Evolutionary conservation across 2,113 vertebrate genomes (phyloP).

Genomic region (Phalacrocorax carbo): DNA sequence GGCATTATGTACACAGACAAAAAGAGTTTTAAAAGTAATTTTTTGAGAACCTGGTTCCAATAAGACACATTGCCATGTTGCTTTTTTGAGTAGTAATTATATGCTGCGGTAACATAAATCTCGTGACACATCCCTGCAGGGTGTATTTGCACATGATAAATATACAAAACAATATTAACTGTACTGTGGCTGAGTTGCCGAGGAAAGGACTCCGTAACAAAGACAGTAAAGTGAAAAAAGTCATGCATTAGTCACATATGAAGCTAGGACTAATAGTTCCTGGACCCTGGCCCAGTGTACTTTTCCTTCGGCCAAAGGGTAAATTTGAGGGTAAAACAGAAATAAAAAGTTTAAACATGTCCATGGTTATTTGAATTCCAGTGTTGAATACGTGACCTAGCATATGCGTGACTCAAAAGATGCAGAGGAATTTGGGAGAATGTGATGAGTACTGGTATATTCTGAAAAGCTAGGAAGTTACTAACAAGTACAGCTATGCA

Average conservation of each 20-base stretch:
- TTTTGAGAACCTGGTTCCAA: neutral
- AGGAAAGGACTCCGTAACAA: neutral
- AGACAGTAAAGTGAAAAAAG: neutral
- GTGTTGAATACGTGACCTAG: neutral
- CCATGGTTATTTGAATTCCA: neutral
- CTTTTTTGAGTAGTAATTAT: neutral
- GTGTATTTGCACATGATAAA: neutral
- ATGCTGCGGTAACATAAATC: neutral
- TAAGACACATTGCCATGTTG: neutral
- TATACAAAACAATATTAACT: neutral
- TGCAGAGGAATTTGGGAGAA: neutral
- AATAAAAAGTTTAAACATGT: neutral
- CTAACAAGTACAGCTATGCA: neutral
- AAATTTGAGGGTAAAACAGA: neutral
- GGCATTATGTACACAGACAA: neutral
- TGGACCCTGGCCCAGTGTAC: neutral
- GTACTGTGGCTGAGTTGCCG: neutral
- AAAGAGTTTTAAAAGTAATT: neutral
- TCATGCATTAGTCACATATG: neutral
- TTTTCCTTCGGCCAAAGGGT: neutral
- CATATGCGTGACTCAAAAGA: neutral
- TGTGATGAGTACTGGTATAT: neutral
- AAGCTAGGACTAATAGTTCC: conserved; percentile 8
- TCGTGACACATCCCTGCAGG: neutral
- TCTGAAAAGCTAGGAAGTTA: neutral